These are phyloP conservation scores for Anastatus disparis DNA, from an alignment of 1,140 invertebrate genomes.

Conservation along the genomic window DNA sequence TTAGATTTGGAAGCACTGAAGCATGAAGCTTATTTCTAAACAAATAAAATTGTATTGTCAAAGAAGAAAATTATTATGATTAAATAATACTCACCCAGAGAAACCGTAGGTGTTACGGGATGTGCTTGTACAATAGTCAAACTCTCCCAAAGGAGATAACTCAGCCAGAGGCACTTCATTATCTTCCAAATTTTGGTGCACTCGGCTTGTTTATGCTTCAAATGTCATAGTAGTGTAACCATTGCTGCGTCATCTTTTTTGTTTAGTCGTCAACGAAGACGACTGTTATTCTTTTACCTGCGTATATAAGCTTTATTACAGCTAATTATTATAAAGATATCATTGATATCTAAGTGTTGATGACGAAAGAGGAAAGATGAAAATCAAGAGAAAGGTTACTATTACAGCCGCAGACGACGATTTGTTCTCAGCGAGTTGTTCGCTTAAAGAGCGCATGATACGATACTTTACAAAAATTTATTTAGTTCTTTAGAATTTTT, in stretches of 20 bases:
- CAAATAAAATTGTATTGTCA: too few species aligned
- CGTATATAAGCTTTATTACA: not conserved
- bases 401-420: constrained; percentile 4
- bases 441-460: constrained; percentile 21
- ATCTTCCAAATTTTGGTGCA: too few species aligned
- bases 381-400: constrained; percentile 14
- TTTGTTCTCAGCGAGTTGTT: not conserved
- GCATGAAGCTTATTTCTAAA: too few species aligned
- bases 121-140: constrained; percentile 54
- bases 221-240: constrained; percentile 8
- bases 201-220: not conserved
- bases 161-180: constrained; percentile 56
- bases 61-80: not conserved
- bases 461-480: not conserved
- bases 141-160: constrained; percentile 58
- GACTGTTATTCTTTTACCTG: not conserved
- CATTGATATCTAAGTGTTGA: not conserved
- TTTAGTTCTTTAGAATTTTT: too few species aligned
- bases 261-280: not conserved
- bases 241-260: constrained; percentile 24
- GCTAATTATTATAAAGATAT: not conserved
- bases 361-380: constrained; percentile 2
- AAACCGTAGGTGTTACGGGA: constrained; percentile 46
- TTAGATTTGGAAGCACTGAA: not conserved
- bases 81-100: not conserved